phyloP scores from a whole-genome alignment of 1,140 invertebrate genomes.

The Pseudomyrmex sp. region DNA sequence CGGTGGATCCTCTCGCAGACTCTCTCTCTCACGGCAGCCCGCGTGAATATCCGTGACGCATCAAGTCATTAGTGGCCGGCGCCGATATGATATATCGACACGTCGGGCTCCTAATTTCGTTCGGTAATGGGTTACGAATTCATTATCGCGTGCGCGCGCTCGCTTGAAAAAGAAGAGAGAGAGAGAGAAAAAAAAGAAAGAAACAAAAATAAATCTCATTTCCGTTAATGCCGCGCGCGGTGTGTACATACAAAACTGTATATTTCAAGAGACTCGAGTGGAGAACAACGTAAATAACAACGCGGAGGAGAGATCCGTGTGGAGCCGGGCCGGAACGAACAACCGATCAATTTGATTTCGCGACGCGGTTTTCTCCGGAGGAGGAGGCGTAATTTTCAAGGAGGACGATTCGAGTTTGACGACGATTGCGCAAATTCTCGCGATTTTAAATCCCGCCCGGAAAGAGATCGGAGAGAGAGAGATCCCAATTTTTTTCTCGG shows the following conservation, averaged over 20 bases:
- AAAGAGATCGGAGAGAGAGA: neutral
- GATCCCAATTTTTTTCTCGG: constrained; percentile 25
- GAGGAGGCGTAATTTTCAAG: too few species aligned
- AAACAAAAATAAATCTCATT: constrained; percentile 45
- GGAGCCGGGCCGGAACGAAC: too few species aligned
- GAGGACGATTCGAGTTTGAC: neutral
- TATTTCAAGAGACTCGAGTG: constrained; percentile 8
- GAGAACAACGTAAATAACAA: constrained; percentile 22
- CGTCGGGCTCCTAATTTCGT: constrained; percentile 55
- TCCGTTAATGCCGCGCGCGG: constrained; percentile 31
- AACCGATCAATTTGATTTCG: constrained; percentile 19
- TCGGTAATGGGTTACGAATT: constrained; percentile 59
- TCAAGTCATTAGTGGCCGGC: constrained; percentile 57
- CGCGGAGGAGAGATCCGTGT: neutral
- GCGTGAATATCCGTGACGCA: constrained; percentile 58
- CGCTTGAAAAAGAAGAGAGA: constrained; percentile 9
- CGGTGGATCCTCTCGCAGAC: constrained; percentile 51
- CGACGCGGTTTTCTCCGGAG: neutral
- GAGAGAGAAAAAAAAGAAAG: neutral
- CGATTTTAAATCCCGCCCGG: constrained; percentile 13
- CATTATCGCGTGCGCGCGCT: constrained; percentile 40
- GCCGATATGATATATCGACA: constrained; percentile 60
- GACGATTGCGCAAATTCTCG: neutral
- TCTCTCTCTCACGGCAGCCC: constrained; percentile 39
- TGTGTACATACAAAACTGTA: too few species aligned